Percentiles rank a stretch among this genome's conserved stretches.
phyloP scores from a whole-genome alignment of 2,888 invertebrate species.

The Erebia aethiops region DNA sequence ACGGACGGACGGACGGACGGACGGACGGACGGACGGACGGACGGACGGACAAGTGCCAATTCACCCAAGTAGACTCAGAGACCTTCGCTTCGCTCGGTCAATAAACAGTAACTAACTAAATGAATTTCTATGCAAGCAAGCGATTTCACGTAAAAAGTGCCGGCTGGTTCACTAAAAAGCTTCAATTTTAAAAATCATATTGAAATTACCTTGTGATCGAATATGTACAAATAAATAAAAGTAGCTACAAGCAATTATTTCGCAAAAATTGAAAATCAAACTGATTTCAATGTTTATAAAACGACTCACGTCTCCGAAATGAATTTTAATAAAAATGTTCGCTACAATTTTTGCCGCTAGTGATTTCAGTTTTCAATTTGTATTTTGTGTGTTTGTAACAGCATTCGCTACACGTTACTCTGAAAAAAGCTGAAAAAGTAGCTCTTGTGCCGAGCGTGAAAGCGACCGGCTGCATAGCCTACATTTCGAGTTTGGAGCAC shows the following conservation, averaged over 20 bases:
- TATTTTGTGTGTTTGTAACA: not conserved
- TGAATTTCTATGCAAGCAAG: too few relatives aligned
- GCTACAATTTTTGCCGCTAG: not conserved
- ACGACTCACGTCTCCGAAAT: not conserved
- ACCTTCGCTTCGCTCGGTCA: too few relatives aligned
- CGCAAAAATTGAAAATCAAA: not conserved
- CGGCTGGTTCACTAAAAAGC: too few relatives aligned
- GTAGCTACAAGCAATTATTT: not conserved
- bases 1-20: too few relatives aligned
- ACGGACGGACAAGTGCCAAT: too few relatives aligned
- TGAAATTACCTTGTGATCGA: too few relatives aligned
- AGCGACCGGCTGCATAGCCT: not conserved
- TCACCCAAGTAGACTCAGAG: too few relatives aligned
- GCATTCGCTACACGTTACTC: not conserved
- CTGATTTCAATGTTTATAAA: not conserved
- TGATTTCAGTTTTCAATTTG: constrained; percentile 4
- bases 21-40: too few relatives aligned
- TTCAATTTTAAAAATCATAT: too few relatives aligned
- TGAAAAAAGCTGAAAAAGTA: not conserved
- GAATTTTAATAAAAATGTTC: not conserved
- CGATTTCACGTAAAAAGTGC: too few relatives aligned
- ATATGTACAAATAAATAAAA: not conserved
- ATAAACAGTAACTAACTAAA: too few relatives aligned
- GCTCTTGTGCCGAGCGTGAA: not conserved
- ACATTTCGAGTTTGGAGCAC: not conserved